Conservation (phyloP, 2,888 invertebrate genomes). For the Elysia crispata region DNA sequence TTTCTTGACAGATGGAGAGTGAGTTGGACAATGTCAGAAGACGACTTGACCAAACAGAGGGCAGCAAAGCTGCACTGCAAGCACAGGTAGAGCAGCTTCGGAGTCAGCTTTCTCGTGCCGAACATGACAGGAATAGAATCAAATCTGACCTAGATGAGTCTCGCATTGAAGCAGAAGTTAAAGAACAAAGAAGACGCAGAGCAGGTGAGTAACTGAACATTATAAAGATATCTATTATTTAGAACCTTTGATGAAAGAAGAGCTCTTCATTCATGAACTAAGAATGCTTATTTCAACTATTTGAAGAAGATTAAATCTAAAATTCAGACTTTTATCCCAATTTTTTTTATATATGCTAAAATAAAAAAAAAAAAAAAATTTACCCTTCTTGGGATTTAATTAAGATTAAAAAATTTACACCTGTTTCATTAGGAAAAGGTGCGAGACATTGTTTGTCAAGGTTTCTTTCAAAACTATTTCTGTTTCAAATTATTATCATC, state of each 20-base stretch:
- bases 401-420: no score
- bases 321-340: no score
- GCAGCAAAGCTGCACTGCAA: conserved; percentile 67
- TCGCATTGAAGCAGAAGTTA: conserved; percentile 66
- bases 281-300: background rate
- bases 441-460: no score
- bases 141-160: conserved; percentile 66
- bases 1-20: conserved; percentile 30
- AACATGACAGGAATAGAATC: conserved; percentile 63
- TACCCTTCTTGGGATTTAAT: no score
- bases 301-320: no score
- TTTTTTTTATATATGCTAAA: no score
- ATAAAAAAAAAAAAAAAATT: no score
- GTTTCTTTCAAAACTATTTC: no score
- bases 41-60: conserved; percentile 71
- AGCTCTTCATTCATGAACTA: background rate
- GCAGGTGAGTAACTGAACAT: conserved; percentile 38
- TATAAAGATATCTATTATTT: background rate
- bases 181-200: conserved; percentile 55
- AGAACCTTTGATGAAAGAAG: background rate
- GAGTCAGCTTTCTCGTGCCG: conserved; percentile 65
- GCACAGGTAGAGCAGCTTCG: conserved; percentile 71
- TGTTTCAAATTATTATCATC: background rate
- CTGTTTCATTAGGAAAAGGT: no score
- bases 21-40: conserved; percentile 69